These are phyloP conservation scores for rat (Rattus norvegicus) DNA, from an alignment of 2,113 vertebrate species.

Conservation along the genomic window DNA sequence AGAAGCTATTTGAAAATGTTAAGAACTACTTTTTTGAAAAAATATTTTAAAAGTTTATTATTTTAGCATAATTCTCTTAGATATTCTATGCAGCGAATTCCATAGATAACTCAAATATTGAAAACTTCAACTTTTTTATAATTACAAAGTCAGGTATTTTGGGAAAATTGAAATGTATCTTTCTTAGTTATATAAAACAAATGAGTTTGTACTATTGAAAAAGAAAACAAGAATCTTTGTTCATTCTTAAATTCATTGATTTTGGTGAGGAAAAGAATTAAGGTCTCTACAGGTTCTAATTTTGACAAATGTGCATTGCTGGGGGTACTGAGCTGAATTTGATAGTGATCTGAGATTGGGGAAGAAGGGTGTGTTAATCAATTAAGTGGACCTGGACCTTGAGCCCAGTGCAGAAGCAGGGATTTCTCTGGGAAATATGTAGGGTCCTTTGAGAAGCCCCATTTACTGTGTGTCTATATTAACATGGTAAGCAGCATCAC, in stretches of 20 bases:
- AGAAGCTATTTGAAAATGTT: not conserved
- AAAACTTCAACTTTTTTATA: constrained; percentile 19
- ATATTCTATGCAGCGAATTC: not conserved
- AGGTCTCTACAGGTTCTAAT: not conserved
- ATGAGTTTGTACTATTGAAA: not conserved
- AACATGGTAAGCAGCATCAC: not conserved
- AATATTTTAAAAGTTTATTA: not conserved
- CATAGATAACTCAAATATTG: not conserved
- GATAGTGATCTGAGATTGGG: not conserved
- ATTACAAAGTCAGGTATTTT: not conserved
- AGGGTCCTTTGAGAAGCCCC: not conserved
- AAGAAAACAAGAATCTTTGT: not conserved
- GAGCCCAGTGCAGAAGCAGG: not conserved
- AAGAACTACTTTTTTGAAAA: not conserved
- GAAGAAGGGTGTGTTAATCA: not conserved
- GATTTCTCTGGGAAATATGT: not conserved
- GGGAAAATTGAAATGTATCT: not conserved
- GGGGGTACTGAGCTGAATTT: not conserved
- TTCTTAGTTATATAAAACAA: not conserved
- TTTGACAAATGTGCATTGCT: not conserved
- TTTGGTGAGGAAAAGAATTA: not conserved
- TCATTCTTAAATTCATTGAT: not conserved
- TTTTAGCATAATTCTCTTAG: not conserved
- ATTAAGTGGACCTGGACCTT: not conserved
- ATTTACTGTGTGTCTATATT: too few relatives aligned